Evolutionary conservation across 2,888 invertebrate genomes (phyloP).

Genomic region (Agrotis segetum): DNA sequence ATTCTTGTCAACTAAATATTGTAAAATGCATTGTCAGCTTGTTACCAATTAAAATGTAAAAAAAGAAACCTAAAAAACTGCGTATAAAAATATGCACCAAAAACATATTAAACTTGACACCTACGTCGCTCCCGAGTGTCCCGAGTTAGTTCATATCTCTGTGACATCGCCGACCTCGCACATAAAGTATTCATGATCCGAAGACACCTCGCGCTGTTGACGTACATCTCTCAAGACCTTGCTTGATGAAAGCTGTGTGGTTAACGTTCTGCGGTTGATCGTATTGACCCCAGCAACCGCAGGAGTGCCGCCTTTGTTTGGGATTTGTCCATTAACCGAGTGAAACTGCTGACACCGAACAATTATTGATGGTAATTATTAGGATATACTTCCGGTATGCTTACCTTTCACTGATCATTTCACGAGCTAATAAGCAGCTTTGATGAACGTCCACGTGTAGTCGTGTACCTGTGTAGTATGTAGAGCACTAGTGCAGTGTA

Average conservation of each 20-base stretch:
- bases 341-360: constrained; percentile 11
- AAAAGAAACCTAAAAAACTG: too few relatives aligned
- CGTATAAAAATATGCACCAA: too few relatives aligned
- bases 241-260: constrained; percentile 9
- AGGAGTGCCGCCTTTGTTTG: constrained; percentile 10
- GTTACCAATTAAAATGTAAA: too few relatives aligned
- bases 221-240: not conserved
- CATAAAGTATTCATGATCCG: too few relatives aligned
- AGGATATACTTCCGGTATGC: constrained; percentile 11
- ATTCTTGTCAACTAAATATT: too few relatives aligned
- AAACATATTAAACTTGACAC: too few relatives aligned
- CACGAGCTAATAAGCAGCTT: not conserved
- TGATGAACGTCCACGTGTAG: not conserved
- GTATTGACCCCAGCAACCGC: constrained; percentile 20
- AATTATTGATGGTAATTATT: constrained; percentile 7
- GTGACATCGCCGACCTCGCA: too few relatives aligned
- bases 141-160: too few relatives aligned
- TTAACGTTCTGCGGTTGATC: constrained; percentile 25
- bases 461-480: not conserved
- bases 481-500: too few relatives aligned
- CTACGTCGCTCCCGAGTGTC: too few relatives aligned
- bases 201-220: not conserved
- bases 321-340: not conserved
- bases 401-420: constrained; percentile 24
- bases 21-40: too few relatives aligned